phyloP scores from a whole-genome alignment of 2,113 vertebrate genomes.

The Zapus hudsonius region DNA sequence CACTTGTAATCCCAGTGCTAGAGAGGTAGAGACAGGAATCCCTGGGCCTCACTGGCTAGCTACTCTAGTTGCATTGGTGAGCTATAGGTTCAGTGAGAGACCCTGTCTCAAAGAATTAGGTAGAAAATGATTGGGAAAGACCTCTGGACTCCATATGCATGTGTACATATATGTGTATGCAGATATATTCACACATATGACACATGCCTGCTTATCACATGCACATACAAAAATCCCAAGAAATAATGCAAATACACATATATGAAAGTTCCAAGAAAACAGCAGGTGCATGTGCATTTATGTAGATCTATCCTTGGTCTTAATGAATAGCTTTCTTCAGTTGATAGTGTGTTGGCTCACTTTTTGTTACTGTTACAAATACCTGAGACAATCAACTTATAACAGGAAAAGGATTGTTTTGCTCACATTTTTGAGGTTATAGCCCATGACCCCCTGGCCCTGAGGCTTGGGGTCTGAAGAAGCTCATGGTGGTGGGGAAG shows the following conservation, averaged over 20 bases:
- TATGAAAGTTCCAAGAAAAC: background rate
- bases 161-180: too few relatives aligned
- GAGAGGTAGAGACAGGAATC: too few relatives aligned
- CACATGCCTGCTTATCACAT: too few relatives aligned
- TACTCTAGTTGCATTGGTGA: too few relatives aligned
- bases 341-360: background rate
- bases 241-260: background rate
- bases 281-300: background rate
- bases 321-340: conserved; percentile 31
- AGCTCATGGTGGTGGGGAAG: background rate
- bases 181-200: too few relatives aligned
- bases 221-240: background rate
- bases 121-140: too few relatives aligned
- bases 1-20: too few relatives aligned
- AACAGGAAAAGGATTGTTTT: background rate
- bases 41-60: too few relatives aligned
- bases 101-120: too few relatives aligned
- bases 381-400: background rate
- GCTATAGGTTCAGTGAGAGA: too few relatives aligned
- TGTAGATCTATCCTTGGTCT: background rate
- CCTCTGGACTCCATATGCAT: too few relatives aligned
- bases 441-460: background rate
- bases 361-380: background rate
- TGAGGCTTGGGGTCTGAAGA: background rate
- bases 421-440: background rate